Conservation (phyloP, 2,113 vertebrate species). For the Nycticebus coucang region DNA sequence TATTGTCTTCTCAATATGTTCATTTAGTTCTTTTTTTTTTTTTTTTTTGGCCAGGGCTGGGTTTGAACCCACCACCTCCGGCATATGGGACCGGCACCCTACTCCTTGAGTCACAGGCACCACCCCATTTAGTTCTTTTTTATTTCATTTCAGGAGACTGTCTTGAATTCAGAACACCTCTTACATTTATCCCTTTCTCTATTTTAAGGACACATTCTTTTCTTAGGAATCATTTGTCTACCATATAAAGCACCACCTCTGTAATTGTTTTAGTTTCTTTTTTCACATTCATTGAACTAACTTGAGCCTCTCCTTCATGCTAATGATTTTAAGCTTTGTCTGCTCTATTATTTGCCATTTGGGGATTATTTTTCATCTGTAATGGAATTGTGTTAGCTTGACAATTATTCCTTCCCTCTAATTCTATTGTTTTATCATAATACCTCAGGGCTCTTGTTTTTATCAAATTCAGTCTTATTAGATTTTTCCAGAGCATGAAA, state of each 20-base stretch:
- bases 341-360: background rate
- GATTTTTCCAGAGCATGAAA: conserved; percentile 34
- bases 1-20: background rate
- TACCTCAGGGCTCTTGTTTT: conserved; percentile 18
- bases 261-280: background rate
- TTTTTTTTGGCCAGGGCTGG: no score
- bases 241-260: background rate
- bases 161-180: background rate
- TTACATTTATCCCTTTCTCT: background rate
- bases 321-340: conserved; percentile 29
- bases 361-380: background rate
- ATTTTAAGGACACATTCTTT: background rate
- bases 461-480: conserved; percentile 39
- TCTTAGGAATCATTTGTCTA: background rate
- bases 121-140: background rate
- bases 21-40: background rate
- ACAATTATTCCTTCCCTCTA: conserved; percentile 27
- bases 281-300: background rate
- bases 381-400: background rate
- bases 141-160: background rate
- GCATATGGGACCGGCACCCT: no score
- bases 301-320: background rate
- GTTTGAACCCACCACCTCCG: no score
- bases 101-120: no score
- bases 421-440: conserved; percentile 21